Conservation (phyloP, 2,797 vertebrate species). For the Tarsius wallacei region DNA sequence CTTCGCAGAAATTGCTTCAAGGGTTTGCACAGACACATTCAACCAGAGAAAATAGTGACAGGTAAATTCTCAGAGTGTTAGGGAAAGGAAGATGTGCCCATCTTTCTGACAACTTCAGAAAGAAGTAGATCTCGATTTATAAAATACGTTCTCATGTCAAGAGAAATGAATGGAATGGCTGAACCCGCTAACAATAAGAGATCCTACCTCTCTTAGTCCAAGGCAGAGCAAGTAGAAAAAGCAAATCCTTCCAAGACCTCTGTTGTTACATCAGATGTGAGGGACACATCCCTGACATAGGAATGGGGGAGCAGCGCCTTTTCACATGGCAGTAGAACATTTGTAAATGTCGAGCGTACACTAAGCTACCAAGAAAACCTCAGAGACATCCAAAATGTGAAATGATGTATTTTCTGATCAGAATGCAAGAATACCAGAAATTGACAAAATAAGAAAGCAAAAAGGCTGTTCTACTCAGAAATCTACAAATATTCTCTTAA, state of each 20-base stretch:
- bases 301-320: accelerated
- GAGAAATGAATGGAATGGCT: background rate
- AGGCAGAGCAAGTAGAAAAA: background rate
- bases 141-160: accelerated
- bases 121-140: background rate
- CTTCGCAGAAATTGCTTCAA: background rate
- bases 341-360: background rate
- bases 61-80: background rate
- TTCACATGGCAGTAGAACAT: accelerated
- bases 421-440: background rate
- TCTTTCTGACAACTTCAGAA: background rate
- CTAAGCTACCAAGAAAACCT: background rate
- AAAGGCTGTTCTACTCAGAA: background rate
- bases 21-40: background rate
- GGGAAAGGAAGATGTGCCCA: background rate
- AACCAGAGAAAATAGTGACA: background rate
- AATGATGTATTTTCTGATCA: background rate
- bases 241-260: background rate
- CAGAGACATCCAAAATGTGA: background rate
- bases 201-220: background rate
- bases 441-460: background rate
- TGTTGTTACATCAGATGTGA: too few relatives aligned
- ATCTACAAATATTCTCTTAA: background rate
- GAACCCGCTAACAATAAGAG: too few relatives aligned
- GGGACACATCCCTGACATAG: background rate